phyloP scores from a whole-genome alignment of 2,888 invertebrate species.

The Clanis bilineata region DNA sequence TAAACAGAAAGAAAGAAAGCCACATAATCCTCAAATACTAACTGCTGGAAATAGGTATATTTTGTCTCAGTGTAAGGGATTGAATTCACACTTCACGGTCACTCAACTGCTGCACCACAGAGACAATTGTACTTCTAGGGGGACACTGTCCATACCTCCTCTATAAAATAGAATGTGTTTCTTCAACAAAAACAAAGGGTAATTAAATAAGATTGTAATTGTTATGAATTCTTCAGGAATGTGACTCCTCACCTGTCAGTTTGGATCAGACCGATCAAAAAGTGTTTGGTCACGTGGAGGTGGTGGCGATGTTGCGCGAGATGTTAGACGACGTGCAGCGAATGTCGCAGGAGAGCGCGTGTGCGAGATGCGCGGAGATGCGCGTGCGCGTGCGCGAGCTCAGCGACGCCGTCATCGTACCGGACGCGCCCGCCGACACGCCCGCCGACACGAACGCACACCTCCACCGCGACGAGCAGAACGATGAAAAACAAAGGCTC shows the following conservation, averaged over 20 bases:
- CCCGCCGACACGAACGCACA: background rate
- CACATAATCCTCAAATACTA: too few species aligned
- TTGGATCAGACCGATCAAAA: conserved; percentile 42
- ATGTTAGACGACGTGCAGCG: conserved; percentile 26
- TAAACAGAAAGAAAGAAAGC: too few species aligned
- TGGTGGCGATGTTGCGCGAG: conserved; percentile 27
- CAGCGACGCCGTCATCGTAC: conserved; percentile 18
- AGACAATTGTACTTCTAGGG: too few species aligned
- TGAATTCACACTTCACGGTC: too few species aligned
- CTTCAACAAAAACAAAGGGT: background rate
- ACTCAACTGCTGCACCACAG: too few species aligned
- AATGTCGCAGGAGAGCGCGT: conserved; percentile 15
- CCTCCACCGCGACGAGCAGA: conserved; percentile 20
- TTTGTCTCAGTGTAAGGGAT: too few species aligned
- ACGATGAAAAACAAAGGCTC: conserved; percentile 59
- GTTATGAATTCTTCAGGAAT: conserved; percentile 37
- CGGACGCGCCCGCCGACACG: conserved; percentile 5
- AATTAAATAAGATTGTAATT: background rate
- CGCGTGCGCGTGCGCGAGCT: conserved; percentile 29
- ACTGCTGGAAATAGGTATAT: too few species aligned
- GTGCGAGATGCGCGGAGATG: conserved; percentile 21
- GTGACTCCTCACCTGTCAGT: conserved; percentile 43
- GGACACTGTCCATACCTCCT: background rate
- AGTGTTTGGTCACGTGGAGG: conserved; percentile 32
- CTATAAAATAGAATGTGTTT: background rate